These are phyloP conservation scores for Blera fallax DNA, from an alignment of 2,888 invertebrate genomes.

Conservation along the genomic window DNA sequence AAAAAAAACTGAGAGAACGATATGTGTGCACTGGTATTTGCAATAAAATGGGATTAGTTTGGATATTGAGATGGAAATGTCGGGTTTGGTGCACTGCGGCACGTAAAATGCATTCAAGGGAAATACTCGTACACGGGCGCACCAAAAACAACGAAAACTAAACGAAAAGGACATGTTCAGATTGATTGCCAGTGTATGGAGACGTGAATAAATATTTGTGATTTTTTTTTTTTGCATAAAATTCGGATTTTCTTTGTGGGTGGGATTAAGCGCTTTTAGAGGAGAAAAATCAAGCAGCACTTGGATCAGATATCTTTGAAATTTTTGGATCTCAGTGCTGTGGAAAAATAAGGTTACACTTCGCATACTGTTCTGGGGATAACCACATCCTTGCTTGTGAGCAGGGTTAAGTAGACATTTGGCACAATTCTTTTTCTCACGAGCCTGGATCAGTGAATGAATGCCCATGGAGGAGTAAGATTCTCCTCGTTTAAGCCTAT, in stretches of 20 bases:
- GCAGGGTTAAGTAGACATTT: too few relatives aligned
- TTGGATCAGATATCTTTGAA: too few relatives aligned
- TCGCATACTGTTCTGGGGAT: too few relatives aligned
- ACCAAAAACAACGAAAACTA: background rate
- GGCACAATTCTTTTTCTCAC: too few relatives aligned
- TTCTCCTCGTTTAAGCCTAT: too few relatives aligned
- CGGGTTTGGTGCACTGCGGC: constrained; percentile 32
- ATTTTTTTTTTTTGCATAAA: background rate
- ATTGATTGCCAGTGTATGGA: constrained; percentile 45
- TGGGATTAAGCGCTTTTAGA: too few relatives aligned
- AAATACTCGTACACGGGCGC: constrained; percentile 15
- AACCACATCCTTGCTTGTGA: too few relatives aligned
- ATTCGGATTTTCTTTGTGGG: background rate
- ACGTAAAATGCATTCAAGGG: constrained; percentile 51
- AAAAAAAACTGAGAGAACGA: background rate
- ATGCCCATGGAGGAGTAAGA: too few relatives aligned
- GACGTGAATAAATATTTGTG: background rate
- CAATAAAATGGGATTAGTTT: constrained; percentile 69
- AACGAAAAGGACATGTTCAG: constrained; percentile 19
- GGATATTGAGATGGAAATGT: constrained; percentile 64
- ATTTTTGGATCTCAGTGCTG: too few relatives aligned
- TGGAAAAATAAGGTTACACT: too few relatives aligned
- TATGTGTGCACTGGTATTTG: constrained; percentile 64
- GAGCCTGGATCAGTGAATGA: too few relatives aligned
- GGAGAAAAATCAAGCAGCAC: too few relatives aligned